Evolutionary conservation across 2,888 invertebrate genomes (phyloP), one percentile per base, ranked within the genome.

Genomic region (Sarcophaga rosellei): DNA sequence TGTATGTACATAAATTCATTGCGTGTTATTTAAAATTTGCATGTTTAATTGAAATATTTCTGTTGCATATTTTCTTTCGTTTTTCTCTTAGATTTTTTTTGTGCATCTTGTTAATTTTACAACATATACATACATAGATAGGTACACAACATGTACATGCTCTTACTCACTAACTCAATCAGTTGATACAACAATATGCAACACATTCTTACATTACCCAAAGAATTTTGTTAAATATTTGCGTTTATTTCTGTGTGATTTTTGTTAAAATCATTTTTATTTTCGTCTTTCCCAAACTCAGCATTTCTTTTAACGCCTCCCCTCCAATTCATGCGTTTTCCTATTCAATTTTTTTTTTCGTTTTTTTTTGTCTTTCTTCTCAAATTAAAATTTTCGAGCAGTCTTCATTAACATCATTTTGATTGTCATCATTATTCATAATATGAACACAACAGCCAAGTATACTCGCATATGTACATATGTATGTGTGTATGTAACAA

Each of bases 21-120:
- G 86, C 86, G 86, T 86, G 86, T 84, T 81, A 84, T 86, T 86
- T 86, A 81, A 86, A 84, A 86, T 84, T 86, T 86, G 84, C 86
- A 86, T 86, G 84, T 86, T 86, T 84, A 86, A 86, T 84, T 86
- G 84, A 86, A 86, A 84, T 84, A 78, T 86, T 84, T 85, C 65
- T 82, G 65, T 80, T 76, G 35, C 80, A 62, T 59, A 12, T 66
- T 45, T 68, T 8, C 12, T 73, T 75, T 57, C 25, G 69, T 69
- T 61, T 17, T 68, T 59, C 47, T 69, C 62, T 69, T 68, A 23
- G 62, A 21, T 66, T 66, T 76, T 65, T 45, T 77, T 86, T 63
- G 69, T 77, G 73, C 70, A 78, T 63, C 80, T 76, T 80, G 79
- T 80, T 83, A 73, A 76, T 83, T 70, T 80, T 79, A 79, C 70